These are phyloP conservation scores for honey bee (Apis mellifera) DNA, from an alignment of 1,140 invertebrate species.

Conservation along the genomic window DNA sequence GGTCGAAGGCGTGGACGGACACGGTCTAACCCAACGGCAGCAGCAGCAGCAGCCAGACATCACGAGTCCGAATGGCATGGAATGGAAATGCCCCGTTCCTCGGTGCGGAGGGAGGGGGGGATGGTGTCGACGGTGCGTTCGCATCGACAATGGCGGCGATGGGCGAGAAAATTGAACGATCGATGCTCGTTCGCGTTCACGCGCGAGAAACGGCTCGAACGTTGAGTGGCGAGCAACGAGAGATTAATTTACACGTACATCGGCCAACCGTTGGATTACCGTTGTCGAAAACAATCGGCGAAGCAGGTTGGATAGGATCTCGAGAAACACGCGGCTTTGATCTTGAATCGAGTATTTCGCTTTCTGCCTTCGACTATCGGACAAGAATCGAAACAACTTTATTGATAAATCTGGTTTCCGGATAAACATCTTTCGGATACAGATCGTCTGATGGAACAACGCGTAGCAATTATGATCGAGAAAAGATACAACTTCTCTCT, in stretches of 20 bases:
- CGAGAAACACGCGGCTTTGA: not conserved
- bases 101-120: not conserved
- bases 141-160: slow-evolving; percentile 8
- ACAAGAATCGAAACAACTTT: no score
- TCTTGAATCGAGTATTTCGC: slow-evolving; percentile 4
- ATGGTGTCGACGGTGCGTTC: no score
- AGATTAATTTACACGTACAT: slow-evolving; percentile 37
- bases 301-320: not conserved
- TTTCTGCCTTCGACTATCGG: not conserved
- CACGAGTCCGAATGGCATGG: slow-evolving; percentile 28
- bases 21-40: no score
- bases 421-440: no score
- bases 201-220: no score
- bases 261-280: not conserved
- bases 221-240: not conserved
- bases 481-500: not conserved
- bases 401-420: no score
- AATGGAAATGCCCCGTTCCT: slow-evolving; percentile 32
- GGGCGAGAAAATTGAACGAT: slow-evolving; percentile 35
- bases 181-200: not conserved
- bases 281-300: not conserved
- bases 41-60: slow-evolving; percentile 19
- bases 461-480: not conserved
- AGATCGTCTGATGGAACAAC: no score
- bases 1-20: not conserved